Percentiles rank a stretch among this genome's conserved stretches.
Conservation (phyloP, 2,113 vertebrate species). For the Poeciliopsis retropinna region DNA sequence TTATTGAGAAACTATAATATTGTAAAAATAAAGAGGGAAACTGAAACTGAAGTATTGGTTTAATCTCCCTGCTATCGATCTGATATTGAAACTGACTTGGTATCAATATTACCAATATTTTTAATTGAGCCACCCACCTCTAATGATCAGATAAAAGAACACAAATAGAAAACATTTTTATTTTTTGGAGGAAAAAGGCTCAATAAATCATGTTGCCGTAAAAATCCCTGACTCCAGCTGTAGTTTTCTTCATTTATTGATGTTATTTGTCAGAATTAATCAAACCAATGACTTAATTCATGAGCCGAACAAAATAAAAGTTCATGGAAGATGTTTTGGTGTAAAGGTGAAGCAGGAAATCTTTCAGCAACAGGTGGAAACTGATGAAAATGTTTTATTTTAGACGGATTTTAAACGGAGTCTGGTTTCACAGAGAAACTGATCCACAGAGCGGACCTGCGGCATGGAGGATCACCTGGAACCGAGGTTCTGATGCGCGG, state of each 20-base stretch:
- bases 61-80: too few species aligned
- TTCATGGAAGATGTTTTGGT: neutral
- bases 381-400: neutral
- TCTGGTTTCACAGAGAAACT: neutral
- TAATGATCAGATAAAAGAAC: neutral
- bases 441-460: too few species aligned
- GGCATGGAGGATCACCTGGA: too few species aligned
- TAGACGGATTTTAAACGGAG: neutral
- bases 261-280: neutral
- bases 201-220: neutral
- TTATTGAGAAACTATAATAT: too few species aligned
- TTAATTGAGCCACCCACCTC: too few species aligned
- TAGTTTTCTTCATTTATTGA: neutral
- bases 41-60: too few species aligned
- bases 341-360: neutral
- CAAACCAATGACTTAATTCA: neutral
- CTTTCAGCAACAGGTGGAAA: neutral
- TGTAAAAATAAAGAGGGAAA: too few species aligned
- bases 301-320: neutral
- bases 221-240: neutral
- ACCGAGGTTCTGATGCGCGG: neutral
- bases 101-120: too few species aligned
- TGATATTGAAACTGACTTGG: too few species aligned
- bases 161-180: neutral
- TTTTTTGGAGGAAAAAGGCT: too few species aligned